Conservation (phyloP, 2,113 vertebrate genomes). For the Antennarius striatus region DNA sequence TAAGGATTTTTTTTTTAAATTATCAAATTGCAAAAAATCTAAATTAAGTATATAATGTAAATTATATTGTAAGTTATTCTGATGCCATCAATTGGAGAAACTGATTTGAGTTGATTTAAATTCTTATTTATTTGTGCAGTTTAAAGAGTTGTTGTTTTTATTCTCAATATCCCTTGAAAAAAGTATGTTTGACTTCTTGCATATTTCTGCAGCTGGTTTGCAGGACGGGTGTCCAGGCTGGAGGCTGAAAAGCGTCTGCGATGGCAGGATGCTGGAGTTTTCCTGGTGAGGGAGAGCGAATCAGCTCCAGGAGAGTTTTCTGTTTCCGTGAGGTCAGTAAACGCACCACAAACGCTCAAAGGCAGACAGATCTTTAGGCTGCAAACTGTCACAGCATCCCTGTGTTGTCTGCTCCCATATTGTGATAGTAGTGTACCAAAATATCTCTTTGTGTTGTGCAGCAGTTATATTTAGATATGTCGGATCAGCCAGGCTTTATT, state of each 20-base stretch:
- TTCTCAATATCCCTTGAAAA: too few relatives aligned
- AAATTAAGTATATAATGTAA: too few relatives aligned
- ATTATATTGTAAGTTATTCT: too few relatives aligned
- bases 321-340: conserved; percentile 89
- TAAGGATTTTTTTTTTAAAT: too few relatives aligned
- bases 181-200: conserved; percentile 3
- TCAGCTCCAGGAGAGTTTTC: conserved; percentile 94
- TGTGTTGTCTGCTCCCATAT: neutral
- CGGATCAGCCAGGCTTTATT: neutral
- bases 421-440: neutral
- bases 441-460: neutral
- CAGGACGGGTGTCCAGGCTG: conserved; percentile 86
- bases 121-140: too few relatives aligned
- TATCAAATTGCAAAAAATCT: too few relatives aligned
- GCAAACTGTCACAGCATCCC: too few relatives aligned
- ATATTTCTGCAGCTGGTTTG: conserved; percentile 85
- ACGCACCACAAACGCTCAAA: conserved; percentile 8
- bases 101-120: too few relatives aligned
- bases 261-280: conserved; percentile 83
- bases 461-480: conserved; percentile 10
- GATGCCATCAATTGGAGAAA: too few relatives aligned
- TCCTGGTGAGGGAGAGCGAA: conserved; percentile 92
- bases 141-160: neutral
- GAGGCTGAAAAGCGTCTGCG: conserved; percentile 86
- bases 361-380: neutral